phyloP scores from a whole-genome alignment of 2,888 invertebrate species.

The Troglohyphantes excavatus region DNA sequence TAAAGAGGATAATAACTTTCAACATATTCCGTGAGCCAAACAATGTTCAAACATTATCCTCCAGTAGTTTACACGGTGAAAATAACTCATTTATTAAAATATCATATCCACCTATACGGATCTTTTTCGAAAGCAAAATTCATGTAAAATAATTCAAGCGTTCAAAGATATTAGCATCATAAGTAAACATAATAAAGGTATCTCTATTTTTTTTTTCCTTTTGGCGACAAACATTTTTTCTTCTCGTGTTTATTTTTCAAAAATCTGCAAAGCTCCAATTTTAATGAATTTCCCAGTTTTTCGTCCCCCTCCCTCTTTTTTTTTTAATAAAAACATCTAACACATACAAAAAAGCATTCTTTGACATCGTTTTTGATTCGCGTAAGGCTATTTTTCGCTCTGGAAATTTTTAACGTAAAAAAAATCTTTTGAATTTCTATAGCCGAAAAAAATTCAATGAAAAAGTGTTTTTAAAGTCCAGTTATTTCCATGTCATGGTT shows the following conservation, averaged over 20 bases:
- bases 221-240: background rate
- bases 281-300: constrained; percentile 56
- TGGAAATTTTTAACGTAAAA: background rate
- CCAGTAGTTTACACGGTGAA: background rate
- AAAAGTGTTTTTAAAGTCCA: constrained; percentile 38
- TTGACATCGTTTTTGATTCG: constrained; percentile 34
- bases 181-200: constrained; percentile 24
- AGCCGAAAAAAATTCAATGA: constrained; percentile 30
- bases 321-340: background rate
- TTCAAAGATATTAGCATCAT: constrained; percentile 10
- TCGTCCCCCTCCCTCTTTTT: background rate
- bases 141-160: constrained; percentile 31
- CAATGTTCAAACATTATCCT: background rate
- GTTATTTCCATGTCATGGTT: constrained; percentile 23
- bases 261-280: background rate
- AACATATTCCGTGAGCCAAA: background rate
- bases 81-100: background rate
- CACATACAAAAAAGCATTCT: background rate
- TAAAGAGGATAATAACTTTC: background rate
- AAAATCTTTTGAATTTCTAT: background rate
- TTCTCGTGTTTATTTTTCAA: background rate
- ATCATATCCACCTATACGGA: background rate
- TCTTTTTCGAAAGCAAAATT: constrained; percentile 4
- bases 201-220: background rate
- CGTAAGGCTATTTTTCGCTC: constrained; percentile 17